Evolutionary conservation across 2,797 vertebrate genomes (phyloP).

Genomic region (Yasuhikotakia modesta): DNA sequence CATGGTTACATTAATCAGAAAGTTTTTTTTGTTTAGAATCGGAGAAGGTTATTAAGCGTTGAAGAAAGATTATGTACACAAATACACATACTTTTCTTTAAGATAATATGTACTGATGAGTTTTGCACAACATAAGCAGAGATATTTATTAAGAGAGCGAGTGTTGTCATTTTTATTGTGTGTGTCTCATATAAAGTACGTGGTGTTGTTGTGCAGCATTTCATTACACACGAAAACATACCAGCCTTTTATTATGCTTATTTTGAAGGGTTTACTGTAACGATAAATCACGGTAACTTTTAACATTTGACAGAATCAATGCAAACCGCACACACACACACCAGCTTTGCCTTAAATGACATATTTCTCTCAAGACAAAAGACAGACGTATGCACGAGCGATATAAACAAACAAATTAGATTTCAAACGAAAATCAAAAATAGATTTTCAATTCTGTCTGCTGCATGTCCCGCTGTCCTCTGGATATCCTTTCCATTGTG

Average conservation of each 20-base stretch:
- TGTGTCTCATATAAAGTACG: background rate
- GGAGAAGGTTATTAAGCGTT: background rate
- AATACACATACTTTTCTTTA: too few relatives aligned
- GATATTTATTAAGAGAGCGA: background rate
- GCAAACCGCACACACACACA: background rate
- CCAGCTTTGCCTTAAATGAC: slow-evolving; percentile 55
- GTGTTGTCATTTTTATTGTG: background rate
- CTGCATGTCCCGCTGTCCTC: slow-evolving; percentile 58
- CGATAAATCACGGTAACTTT: slow-evolving; percentile 29
- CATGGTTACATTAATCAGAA: background rate
- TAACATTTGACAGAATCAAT: slow-evolving; percentile 33
- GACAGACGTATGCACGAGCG: slow-evolving; percentile 28
- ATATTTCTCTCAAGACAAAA: slow-evolving; percentile 56
- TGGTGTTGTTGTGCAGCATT: background rate
- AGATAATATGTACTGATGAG: too few relatives aligned
- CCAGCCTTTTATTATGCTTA: background rate
- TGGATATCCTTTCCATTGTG: slow-evolving; percentile 49
- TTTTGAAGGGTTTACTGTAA: background rate
- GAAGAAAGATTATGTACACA: background rate
- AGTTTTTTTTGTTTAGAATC: too few relatives aligned
- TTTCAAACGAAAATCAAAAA: slow-evolving; percentile 66
- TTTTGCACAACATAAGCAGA: too few relatives aligned
- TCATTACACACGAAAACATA: background rate
- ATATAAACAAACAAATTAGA: slow-evolving; percentile 46
- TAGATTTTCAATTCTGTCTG: slow-evolving; percentile 77